Percentiles rank a stretch among this genome's conserved stretches.
These are phyloP conservation scores for Turdus rufiventris DNA, from an alignment of 2,113 vertebrate species.

Conservation along the genomic window DNA sequence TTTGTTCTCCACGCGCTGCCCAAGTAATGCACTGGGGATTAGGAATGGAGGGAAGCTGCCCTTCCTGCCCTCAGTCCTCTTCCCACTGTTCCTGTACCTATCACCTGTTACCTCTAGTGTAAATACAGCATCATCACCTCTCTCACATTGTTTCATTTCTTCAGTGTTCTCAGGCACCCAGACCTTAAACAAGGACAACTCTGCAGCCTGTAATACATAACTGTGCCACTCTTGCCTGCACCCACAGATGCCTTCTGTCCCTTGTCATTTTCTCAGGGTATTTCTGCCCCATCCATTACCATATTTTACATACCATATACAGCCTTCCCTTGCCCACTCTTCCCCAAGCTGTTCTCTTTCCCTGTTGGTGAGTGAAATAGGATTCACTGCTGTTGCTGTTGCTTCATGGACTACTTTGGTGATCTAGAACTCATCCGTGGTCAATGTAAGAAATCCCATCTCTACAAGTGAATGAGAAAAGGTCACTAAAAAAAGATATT, in stretches of 20 bases:
- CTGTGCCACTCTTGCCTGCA: not conserved
- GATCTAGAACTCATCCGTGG: accelerated
- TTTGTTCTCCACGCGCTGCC: accelerated
- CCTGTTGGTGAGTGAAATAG: not conserved
- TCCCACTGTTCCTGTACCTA: not conserved
- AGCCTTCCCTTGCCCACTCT: not conserved
- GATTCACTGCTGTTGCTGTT: not conserved
- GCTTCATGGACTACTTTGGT: not conserved
- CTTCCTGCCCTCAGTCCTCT: not conserved
- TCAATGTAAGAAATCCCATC: not conserved
- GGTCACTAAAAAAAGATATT: not conserved
- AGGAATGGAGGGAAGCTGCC: not conserved
- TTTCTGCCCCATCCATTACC: not conserved
- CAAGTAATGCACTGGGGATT: not conserved
- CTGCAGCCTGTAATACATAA: not conserved
- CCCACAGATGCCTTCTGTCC: not conserved
- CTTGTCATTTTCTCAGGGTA: not conserved
- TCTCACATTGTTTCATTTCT: not conserved
- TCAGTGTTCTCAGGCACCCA: not conserved
- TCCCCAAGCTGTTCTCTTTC: not conserved
- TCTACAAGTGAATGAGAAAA: not conserved
- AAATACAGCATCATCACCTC: not conserved
- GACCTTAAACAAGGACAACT: not conserved
- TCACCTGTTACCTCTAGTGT: not conserved
- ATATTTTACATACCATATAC: not conserved